A percentile compares a stretch with the other conserved stretches of the same genome.
Evolutionary conservation across 2,113 vertebrate species (phyloP).

Genomic region (Bos indicus): DNA sequence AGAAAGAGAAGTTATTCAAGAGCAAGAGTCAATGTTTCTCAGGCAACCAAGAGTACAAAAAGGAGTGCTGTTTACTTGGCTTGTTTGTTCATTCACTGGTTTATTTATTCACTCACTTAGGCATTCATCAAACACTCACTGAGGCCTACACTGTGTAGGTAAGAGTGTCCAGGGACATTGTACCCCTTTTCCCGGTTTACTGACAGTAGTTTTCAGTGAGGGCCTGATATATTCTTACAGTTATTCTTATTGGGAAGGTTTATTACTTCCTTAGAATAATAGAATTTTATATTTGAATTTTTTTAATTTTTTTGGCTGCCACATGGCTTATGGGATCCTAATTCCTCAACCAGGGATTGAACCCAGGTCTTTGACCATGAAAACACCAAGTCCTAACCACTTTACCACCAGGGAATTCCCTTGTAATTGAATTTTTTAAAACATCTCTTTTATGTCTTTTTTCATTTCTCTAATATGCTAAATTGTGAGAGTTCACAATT

Average conservation of each 20-base stretch:
- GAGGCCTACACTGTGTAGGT: neutral
- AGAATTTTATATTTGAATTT: neutral
- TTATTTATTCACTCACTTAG: neutral
- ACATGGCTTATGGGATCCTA: neutral
- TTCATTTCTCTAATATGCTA: neutral
- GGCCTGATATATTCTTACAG: neutral
- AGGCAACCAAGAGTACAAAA: neutral
- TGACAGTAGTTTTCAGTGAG: neutral
- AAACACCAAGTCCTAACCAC: neutral
- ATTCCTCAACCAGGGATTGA: neutral
- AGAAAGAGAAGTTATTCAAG: neutral
- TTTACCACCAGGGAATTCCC: neutral
- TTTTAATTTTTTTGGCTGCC: neutral
- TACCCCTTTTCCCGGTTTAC: neutral
- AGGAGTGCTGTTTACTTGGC: neutral
- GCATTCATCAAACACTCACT: neutral
- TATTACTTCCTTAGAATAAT: neutral
- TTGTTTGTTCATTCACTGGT: neutral
- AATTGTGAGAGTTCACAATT: neutral
- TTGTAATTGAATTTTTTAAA: neutral
- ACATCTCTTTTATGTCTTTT: neutral
- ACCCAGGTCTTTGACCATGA: neutral
- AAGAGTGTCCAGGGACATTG: neutral
- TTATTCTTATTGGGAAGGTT: neutral
- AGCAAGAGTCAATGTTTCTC: neutral